A percentile compares a stretch with the other conserved stretches of the same genome.
phyloP scores from a whole-genome alignment of 2,888 invertebrate species.

The Acleris cristana region DNA sequence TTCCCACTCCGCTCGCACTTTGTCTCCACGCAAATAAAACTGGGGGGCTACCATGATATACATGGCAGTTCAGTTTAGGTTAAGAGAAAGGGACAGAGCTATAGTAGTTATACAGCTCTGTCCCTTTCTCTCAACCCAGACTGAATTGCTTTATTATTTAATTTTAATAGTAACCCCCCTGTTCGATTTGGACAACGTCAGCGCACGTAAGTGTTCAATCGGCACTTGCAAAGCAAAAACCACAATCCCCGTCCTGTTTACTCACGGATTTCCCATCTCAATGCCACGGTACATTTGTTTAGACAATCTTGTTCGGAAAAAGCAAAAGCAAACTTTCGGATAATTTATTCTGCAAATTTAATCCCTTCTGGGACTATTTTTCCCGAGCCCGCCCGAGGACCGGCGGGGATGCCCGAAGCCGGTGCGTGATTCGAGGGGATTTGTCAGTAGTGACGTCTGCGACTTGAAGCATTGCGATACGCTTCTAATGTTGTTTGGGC shows the following conservation, averaged over 20 bases:
- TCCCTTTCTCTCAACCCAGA: too few species aligned
- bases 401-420: slow-evolving; percentile 17
- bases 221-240: slow-evolving; percentile 20
- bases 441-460: slow-evolving; percentile 26
- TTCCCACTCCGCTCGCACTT: too few species aligned
- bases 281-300: slow-evolving; percentile 45
- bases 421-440: slow-evolving; percentile 21
- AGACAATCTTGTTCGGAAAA: slow-evolving; percentile 49
- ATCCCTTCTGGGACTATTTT: slow-evolving; percentile 58
- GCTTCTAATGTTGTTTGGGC: slow-evolving; percentile 28
- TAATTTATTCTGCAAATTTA: slow-evolving; percentile 59
- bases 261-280: slow-evolving; percentile 7
- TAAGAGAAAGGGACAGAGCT: too few species aligned
- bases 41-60: too few species aligned
- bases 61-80: too few species aligned
- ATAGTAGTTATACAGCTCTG: too few species aligned
- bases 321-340: slow-evolving; percentile 49
- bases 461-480: slow-evolving; percentile 21
- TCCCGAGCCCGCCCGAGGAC: slow-evolving; percentile 42
- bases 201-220: slow-evolving; percentile 13
- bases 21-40: neutral
- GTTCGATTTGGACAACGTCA: slow-evolving; percentile 10
- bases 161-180: neutral
- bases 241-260: slow-evolving; percentile 11
- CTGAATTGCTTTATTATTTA: too few species aligned